phyloP scores from a whole-genome alignment of 2,888 invertebrate genomes.

The Pristionchus maxplancki region DNA sequence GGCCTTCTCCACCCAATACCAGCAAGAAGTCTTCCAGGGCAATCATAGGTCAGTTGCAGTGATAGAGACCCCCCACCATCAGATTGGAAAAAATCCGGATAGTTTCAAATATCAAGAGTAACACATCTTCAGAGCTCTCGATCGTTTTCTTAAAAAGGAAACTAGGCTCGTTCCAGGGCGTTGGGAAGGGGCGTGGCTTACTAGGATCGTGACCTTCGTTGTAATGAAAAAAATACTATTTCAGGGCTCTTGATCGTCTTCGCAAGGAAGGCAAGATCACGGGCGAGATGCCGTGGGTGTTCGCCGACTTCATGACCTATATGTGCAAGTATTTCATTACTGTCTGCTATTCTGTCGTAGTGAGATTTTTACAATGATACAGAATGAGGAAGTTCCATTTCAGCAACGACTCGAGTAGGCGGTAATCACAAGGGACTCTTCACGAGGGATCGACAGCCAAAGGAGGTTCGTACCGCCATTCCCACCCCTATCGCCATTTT shows the following conservation, averaged over 20 bases:
- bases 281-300: constrained; percentile 99
- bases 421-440: constrained; percentile 84
- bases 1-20: constrained; percentile 97
- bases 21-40: constrained; percentile 87
- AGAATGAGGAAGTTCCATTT: constrained; percentile 50
- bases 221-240: no score
- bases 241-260: constrained; percentile 87
- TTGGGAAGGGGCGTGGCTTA: no score
- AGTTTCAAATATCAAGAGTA: no score
- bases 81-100: no score
- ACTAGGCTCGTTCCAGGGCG: no score
- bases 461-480: constrained; percentile 78
- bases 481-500: no score
- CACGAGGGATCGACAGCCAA: constrained; percentile 92
- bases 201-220: background rate
- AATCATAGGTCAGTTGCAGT: constrained; percentile 84
- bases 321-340: constrained; percentile 83
- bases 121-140: background rate
- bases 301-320: constrained; percentile 96
- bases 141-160: background rate
- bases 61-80: no score
- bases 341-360: background rate
- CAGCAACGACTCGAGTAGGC: constrained; percentile 71
- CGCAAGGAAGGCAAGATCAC: constrained; percentile 82
- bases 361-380: background rate